phyloP scores from a whole-genome alignment of 2,888 invertebrate species.

The Acrobasis consociella region DNA sequence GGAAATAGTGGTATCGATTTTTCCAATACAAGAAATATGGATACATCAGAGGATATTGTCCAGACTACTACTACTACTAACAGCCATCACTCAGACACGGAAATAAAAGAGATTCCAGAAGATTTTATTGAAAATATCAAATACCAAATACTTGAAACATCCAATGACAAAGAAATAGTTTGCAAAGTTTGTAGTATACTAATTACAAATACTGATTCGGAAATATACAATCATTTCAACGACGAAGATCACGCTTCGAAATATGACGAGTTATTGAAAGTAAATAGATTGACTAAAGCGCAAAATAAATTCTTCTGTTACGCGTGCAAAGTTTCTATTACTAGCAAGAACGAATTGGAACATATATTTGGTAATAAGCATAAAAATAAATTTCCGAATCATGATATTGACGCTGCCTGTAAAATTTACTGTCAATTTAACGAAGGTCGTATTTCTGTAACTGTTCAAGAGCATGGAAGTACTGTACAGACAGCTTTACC shows the following conservation, averaged over 20 bases:
- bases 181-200: slow-evolving; percentile 5
- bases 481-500: too few relatives aligned
- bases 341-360: slow-evolving; percentile 4
- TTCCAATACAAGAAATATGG: too few relatives aligned
- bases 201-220: not conserved
- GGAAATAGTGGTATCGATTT: too few relatives aligned
- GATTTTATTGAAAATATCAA: slow-evolving; percentile 1
- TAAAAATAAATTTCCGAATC: not conserved
- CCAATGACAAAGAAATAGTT: slow-evolving; percentile 1
- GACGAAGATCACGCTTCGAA: not conserved
- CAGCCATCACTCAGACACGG: not conserved
- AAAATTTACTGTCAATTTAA: slow-evolving; percentile 3
- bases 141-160: slow-evolving; percentile 1
- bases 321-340: slow-evolving; percentile 3
- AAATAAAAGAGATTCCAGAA: not conserved
- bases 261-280: slow-evolving; percentile 7
- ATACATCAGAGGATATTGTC: not conserved
- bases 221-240: slow-evolving; percentile 2
- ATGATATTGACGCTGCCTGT: not conserved
- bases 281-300: slow-evolving; percentile 6
- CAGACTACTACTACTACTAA: not conserved
- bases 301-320: slow-evolving; percentile 14
- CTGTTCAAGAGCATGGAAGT: slow-evolving; percentile 4
- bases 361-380: slow-evolving; percentile 9
- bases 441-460: not conserved